Conservation (phyloP, 1,140 invertebrate genomes). For the Drosophila bocki region DNA sequence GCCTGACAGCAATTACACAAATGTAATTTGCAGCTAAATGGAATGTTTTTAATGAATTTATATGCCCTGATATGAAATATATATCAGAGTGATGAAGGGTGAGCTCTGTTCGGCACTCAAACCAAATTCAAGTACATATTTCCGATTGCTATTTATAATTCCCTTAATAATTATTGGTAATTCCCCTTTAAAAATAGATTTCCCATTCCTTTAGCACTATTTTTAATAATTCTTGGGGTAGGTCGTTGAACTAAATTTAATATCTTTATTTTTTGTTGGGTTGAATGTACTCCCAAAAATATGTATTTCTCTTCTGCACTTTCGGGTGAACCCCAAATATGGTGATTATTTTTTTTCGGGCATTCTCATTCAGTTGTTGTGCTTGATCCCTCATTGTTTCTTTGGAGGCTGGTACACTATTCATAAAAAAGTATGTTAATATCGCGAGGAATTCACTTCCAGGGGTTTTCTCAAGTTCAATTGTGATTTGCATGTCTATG, state of each 20-base stretch:
- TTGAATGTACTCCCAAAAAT: constrained; percentile 54
- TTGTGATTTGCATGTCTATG: constrained; percentile 47
- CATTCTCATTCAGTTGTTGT: constrained; percentile 21
- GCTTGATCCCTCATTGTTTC: constrained; percentile 26
- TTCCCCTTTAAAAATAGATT: constrained; percentile 38
- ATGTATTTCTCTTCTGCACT: constrained; percentile 33
- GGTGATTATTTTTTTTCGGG: constrained; percentile 25
- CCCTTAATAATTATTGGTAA: constrained; percentile 20
- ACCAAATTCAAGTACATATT: not conserved
- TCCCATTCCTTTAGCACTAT: constrained; percentile 10
- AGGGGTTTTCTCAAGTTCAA: constrained; percentile 58
- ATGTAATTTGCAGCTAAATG: constrained; percentile 74
- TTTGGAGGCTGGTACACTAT: constrained; percentile 53
- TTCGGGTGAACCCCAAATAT: constrained; percentile 8
- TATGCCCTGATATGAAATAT: constrained; percentile 23
- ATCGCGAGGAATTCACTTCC: constrained; percentile 43
- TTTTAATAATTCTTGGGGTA: constrained; percentile 55
- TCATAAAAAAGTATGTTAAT: constrained; percentile 50
- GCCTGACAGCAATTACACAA: constrained; percentile 66
- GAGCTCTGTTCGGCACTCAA: constrained; percentile 4
- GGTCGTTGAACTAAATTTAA: constrained; percentile 57
- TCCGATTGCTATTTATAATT: constrained; percentile 4
- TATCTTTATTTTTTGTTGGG: constrained; percentile 7
- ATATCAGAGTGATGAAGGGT: constrained; percentile 4
- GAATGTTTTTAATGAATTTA: constrained; percentile 82